Evolutionary conservation across 2,888 invertebrate species (phyloP), one percentile per base, ranked within the genome.

Genomic region (Eulithis testata): DNA sequence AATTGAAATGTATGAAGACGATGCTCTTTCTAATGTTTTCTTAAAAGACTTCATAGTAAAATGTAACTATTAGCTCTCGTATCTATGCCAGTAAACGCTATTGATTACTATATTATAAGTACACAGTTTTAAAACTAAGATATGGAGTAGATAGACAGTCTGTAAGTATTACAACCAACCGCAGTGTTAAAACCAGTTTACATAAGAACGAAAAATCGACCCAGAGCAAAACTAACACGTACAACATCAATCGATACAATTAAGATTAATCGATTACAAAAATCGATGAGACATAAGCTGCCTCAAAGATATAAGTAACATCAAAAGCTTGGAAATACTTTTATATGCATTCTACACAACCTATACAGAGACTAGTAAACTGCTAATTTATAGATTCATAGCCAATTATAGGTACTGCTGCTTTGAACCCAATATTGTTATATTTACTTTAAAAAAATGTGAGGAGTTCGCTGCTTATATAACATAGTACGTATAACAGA

Each of bases 51-150:
- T 45, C n/a, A n/a, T 7, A 45, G 27, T 12, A 45, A 49, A 49
- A 9, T 21, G 21, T 21, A 49, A 49, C 21, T 21, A 3, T 9
- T 8, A 47, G 47, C 11, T 47, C 14, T 11, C 11, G 55, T 56
- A 56, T 6, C 4, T 51, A 27, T 7, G 12, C 45, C 55, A 45
- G 12, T 56, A 45, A 45, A 56, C 36, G 45, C 37, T 49, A 49
- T 49, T 49, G 49, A n/a, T 36, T 40, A 45, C 31, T 31, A 40
- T 40, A 45, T 27, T 31, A 40, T 49, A 58, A 37, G 40, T 40
- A 50, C 58, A 57, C 37, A 59, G 31, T 50, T 59, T 59, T 12
- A 27, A 6, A 45, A 60, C 60, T 60, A 52, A 45, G 60, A 36
- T 60, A 60, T 44, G 52, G 11, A 60, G 36, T 12, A 52, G 52